Base-by-base conservation (phyloP, 1,140 invertebrate genomes). In the Philaenus spumarius region DNA sequence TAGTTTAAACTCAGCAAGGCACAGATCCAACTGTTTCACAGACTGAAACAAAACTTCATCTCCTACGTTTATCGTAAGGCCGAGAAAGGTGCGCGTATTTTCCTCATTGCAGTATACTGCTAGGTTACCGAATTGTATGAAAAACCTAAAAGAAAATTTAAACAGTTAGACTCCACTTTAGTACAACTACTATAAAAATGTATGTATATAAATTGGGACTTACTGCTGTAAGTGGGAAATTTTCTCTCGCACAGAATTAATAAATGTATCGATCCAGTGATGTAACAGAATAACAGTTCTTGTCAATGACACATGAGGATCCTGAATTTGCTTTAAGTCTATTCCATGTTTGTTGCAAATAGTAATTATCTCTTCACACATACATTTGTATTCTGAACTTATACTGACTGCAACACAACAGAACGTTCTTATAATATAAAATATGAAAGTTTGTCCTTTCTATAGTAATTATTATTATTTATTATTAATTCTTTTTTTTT, bases 21-120 rank as follows among this genome's bases (percentile, higher is more conserved):
- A 73, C 52, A 73, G 63, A 71, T 89, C 79, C 37, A 87, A 66
- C 59, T 73, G 72, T 24, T 75, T 59, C 2, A 80, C 76, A 37
- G 86, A 66, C 54, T 75, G 64, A 26, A 72, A 39, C 46, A 89
- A 71, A 26, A 69, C 67, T 60, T 76, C 75, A 60, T 74, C 71
- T 23, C 77, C 73, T 52, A 71, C 74, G 51, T 71, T 71, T 57
- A 81, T 80, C 64, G 77, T 72, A 19, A 89, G 70, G 14, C 80
- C 82, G 45, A 90, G 66, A 72, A 90, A 90, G 26, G 87, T 89
- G 61, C 87, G 79, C 40, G 83, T 86, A 58, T 74, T 75, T 55
- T 88, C 84, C 59, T 90, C 86, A 69, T 89, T 90, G 40, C 78
- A 80, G 66, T 86, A 89, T 19, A 86, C 72, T 64, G 80, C 74